A percentile compares a stretch with the other conserved stretches of the same genome.
Conservation (phyloP, 2,888 invertebrate genomes). For the Drosophila borborema region DNA sequence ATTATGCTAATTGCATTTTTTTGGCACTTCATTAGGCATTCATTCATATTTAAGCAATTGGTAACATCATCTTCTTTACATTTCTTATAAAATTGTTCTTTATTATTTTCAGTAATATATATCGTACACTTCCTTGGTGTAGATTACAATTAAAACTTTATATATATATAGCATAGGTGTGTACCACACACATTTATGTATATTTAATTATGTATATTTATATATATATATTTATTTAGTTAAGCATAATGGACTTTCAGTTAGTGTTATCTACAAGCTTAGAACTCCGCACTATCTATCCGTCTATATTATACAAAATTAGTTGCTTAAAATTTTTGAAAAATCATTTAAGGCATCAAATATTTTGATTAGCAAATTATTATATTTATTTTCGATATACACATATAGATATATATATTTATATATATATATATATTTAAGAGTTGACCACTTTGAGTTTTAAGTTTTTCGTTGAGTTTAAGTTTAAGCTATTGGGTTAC, state of each 20-base stretch:
- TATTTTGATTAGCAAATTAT: slow-evolving; percentile 45
- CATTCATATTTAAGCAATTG: slow-evolving; percentile 8
- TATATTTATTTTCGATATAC: slow-evolving; percentile 13
- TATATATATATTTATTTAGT: slow-evolving; percentile 30
- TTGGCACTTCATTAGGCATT: slow-evolving; percentile 33
- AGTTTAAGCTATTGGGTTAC: slow-evolving; percentile 42
- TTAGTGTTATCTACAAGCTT: slow-evolving; percentile 49
- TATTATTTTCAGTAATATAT: slow-evolving; percentile 61
- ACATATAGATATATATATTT: not conserved
- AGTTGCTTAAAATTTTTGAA: slow-evolving; percentile 19
- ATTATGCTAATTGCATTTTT: slow-evolving; percentile 49
- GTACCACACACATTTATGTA: not conserved
- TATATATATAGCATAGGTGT: slow-evolving; percentile 31
- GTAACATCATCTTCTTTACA: not conserved
- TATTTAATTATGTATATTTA: not conserved
- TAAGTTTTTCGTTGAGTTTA: slow-evolving; percentile 46
- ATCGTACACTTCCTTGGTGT: slow-evolving; percentile 58
- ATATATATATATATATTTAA: not conserved
- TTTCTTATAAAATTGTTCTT: slow-evolving; percentile 49
- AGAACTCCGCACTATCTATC: slow-evolving; percentile 25
- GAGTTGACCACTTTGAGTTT: slow-evolving; percentile 67
- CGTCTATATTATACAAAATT: slow-evolving; percentile 29
- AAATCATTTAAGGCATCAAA: slow-evolving; percentile 57
- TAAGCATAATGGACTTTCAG: slow-evolving; percentile 55
- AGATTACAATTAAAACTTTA: slow-evolving; percentile 58